Evolutionary conservation across 2,113 vertebrate genomes (phyloP).

Genomic region (Galeopterus variegatus): DNA sequence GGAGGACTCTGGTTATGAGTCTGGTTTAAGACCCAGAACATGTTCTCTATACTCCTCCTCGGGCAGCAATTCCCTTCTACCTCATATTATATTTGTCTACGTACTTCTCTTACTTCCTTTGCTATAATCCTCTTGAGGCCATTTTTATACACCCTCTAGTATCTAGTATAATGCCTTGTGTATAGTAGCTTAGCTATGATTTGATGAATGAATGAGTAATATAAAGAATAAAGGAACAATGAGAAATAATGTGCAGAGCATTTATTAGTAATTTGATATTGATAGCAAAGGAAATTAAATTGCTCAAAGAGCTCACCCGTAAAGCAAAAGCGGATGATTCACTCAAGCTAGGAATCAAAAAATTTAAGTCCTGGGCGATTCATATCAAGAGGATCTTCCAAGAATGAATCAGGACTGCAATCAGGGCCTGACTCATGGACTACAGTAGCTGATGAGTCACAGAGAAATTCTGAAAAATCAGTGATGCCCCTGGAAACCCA

Average conservation of each 20-base stretch:
- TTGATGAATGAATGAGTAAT: neutral
- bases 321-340: neutral
- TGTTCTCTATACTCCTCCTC: neutral
- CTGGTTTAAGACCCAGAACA: neutral
- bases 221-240: neutral
- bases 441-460: neutral
- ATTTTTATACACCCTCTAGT: neutral
- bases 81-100: neutral
- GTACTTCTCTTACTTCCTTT: neutral
- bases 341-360: neutral
- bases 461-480: neutral
- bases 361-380: neutral
- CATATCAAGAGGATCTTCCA: neutral
- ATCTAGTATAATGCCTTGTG: neutral
- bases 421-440: neutral
- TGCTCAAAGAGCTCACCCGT: neutral
- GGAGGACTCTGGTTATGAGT: neutral
- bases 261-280: conserved; percentile 13
- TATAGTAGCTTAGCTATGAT: neutral
- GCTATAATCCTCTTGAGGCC: neutral
- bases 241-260: neutral
- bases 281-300: neutral
- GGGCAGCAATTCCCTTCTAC: neutral
- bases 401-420: neutral
- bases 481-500: neutral